Base-by-base conservation (phyloP, 2,113 vertebrate genomes). In the Rhagologus leucostigma region DNA sequence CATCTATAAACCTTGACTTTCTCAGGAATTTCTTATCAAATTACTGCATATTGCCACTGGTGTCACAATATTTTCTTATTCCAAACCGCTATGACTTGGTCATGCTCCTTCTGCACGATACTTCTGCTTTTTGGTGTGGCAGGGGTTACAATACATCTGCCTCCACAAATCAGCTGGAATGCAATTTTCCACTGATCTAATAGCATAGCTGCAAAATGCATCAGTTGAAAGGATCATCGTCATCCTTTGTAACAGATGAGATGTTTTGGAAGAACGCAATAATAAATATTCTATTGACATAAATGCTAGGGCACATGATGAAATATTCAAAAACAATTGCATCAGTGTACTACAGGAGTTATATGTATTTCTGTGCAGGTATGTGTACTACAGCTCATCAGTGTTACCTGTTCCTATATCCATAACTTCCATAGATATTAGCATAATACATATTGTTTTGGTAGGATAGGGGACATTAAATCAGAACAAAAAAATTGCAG, bases 371-470 rank as follows among this genome's bases (percentile, higher is more conserved):
- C 71, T 65, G 13, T 21, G 39, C 20, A 67, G 26, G 46, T 35
- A 18, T 0, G 0, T 22, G 6, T 27, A 29, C 44, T 86, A 64
- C 9, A 79, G 67, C 42, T 47, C 9, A 7, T 10, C 9, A 8
- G 2, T 80, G n/a, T n/a, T 80, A 47, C 10, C 41, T 80, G 17
- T 37, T 86, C 14, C 63, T 80, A 30, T 64, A 53, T 42, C 42
- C 13, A 20, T 50, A 60, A 67, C 15, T 71, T 50, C 2, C 7
- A 18, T 3, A 50, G 30, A 84, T 7, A 89, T 55, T 67, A 46
- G n/a, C 12, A 18, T 50, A 47, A 50, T 37, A 35, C 4, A 39
- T 50, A 42, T 17, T 62, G 37, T 30, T 81, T 87, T 93, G 9
- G 18, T 76, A 77, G 41, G 39, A 44, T 9, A 85, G 13, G 6